Percentiles rank a stretch among this genome's conserved stretches.
Conservation (phyloP, 1,140 invertebrate species). For the Dinoponera quadriceps region DNA sequence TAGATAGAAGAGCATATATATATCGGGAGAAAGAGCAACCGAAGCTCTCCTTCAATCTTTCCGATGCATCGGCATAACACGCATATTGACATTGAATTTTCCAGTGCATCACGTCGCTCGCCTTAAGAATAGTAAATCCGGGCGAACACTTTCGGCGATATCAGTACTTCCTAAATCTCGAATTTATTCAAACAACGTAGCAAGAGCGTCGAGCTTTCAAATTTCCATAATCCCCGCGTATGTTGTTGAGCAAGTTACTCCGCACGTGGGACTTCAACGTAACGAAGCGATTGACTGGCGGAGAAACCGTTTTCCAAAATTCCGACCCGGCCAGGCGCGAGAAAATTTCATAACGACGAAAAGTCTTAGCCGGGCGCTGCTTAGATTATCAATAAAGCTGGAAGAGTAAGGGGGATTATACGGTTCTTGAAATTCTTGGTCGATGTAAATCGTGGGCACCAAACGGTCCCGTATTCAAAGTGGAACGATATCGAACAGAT, state of each 20-base stretch:
- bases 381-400: not conserved
- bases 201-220: slow-evolving; percentile 44
- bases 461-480: slow-evolving; percentile 44
- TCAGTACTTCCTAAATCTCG: slow-evolving; percentile 47
- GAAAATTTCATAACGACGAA: not conserved
- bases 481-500: slow-evolving; percentile 51
- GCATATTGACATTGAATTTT: slow-evolving; percentile 53
- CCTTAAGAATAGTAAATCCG: slow-evolving; percentile 56
- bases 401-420: not conserved
- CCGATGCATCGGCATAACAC: slow-evolving; percentile 20
- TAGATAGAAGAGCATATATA: not conserved
- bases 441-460: slow-evolving; percentile 7
- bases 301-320: too few species aligned
- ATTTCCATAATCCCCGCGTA: slow-evolving; percentile 69
- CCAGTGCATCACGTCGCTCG: not conserved
- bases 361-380: not conserved
- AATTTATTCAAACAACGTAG: slow-evolving; percentile 67
- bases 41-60: not conserved
- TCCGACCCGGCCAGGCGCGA: not conserved
- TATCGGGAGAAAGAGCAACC: not conserved
- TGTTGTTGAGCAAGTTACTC: slow-evolving; percentile 59
- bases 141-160: slow-evolving; percentile 38
- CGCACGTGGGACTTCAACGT: slow-evolving; percentile 51
- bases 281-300: too few species aligned
- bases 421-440: not conserved